Evolutionary conservation across 2,797 vertebrate species (phyloP).

Genomic region (Chrosomus eos): DNA sequence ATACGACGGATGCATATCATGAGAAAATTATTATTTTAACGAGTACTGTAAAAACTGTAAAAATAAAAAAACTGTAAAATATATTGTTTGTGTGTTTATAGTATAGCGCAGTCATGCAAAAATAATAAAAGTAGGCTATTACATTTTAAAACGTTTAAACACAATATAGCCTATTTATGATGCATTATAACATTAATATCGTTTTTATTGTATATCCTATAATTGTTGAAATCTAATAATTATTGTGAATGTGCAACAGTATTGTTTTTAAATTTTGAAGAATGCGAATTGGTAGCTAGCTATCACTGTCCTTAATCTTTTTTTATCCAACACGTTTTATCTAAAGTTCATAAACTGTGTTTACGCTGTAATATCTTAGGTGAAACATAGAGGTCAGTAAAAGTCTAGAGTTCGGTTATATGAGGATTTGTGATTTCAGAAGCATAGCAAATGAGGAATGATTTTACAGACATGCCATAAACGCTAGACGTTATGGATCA

Average conservation of each 20-base stretch:
- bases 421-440: neutral
- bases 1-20: too few relatives aligned
- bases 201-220: neutral
- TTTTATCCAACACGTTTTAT: neutral
- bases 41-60: neutral
- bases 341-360: neutral
- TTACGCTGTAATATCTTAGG: neutral
- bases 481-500: neutral
- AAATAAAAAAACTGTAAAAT: neutral
- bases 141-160: neutral
- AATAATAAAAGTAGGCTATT: too few relatives aligned
- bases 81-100: neutral
- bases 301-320: neutral
- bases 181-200: neutral
- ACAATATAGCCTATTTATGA: neutral
- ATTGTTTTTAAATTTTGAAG: neutral
- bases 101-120: too few relatives aligned
- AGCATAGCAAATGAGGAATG: neutral
- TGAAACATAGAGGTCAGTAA: slow-evolving; percentile 29
- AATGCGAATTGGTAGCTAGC: neutral
- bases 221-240: too few relatives aligned
- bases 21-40: neutral
- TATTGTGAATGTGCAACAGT: neutral
- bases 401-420: neutral
- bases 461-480: slow-evolving; percentile 4